phyloP scores from a whole-genome alignment of 1,140 invertebrate genomes.

The Drosophila jambulina region DNA sequence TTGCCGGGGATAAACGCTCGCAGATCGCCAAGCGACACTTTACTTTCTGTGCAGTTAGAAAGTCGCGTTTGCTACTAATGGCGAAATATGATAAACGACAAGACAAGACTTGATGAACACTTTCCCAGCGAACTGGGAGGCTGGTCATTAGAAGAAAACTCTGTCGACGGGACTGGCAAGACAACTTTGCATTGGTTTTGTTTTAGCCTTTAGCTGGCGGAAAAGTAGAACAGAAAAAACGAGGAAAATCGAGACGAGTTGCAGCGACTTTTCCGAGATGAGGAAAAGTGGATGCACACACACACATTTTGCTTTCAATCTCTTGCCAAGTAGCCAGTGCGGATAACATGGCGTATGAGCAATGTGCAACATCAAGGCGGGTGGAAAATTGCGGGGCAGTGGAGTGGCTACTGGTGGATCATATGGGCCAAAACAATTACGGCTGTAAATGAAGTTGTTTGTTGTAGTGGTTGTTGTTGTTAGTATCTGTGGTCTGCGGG shows the following conservation, averaged over 20 bases:
- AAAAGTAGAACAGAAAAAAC: conserved; percentile 76
- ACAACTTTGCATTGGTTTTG: conserved; percentile 44
- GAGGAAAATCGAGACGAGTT: conserved; percentile 63
- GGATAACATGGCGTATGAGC: conserved; percentile 70
- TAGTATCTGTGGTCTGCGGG: conserved; percentile 43
- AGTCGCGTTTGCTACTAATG: conserved; percentile 63
- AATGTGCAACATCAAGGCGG: conserved; percentile 50
- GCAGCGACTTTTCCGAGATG: conserved; percentile 47
- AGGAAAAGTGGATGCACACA: conserved; percentile 22
- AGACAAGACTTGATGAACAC: conserved; percentile 56
- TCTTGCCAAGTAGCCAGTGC: conserved; percentile 45
- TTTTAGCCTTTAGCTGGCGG: conserved; percentile 19
- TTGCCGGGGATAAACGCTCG: conserved; percentile 51
- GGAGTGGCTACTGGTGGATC: conserved; percentile 13
- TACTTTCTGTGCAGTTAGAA: conserved; percentile 69
- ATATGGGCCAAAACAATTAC: conserved; percentile 77
- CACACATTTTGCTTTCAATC: conserved; percentile 72
- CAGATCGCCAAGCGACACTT: conserved; percentile 68
- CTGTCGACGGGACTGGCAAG: conserved; percentile 27
- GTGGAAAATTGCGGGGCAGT: conserved; percentile 9
- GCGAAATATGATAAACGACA: conserved; percentile 68
- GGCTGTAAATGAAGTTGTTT: conserved; percentile 65
- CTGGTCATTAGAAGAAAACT: conserved; percentile 68
- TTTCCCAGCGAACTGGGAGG: conserved; percentile 50
- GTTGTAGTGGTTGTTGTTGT: conserved; percentile 23